phyloP scores from a whole-genome alignment of 1,140 invertebrate species.

The Drosophila arawakana region DNA sequence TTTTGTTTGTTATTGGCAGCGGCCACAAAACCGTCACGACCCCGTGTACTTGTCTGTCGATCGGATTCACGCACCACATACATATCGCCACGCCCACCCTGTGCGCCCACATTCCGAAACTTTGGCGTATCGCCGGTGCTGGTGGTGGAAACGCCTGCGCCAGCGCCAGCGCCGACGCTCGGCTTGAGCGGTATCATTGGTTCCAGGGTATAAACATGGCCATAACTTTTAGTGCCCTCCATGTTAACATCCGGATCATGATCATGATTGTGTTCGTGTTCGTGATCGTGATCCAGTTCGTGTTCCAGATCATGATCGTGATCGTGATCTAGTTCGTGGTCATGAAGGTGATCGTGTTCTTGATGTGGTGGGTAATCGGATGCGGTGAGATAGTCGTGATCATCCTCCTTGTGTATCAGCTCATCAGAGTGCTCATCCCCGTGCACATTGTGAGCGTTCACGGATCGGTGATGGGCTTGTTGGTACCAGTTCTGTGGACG shows the following conservation, averaged over 20 bases:
- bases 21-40: constrained; percentile 66
- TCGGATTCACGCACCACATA: constrained; percentile 66
- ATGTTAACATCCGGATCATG: constrained; percentile 45
- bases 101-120: constrained; percentile 67
- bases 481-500: constrained; percentile 52
- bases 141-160: constrained; percentile 18
- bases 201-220: constrained; percentile 61
- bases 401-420: constrained; percentile 50
- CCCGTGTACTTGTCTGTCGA: constrained; percentile 51
- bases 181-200: constrained; percentile 50
- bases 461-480: constrained; percentile 38
- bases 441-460: constrained; percentile 43
- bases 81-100: constrained; percentile 63
- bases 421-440: constrained; percentile 50
- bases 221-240: constrained; percentile 41
- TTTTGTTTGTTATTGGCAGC: constrained; percentile 71
- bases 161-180: constrained; percentile 30
- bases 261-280: constrained; percentile 35
- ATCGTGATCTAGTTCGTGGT: constrained; percentile 26
- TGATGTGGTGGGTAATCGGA: constrained; percentile 58
- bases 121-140: constrained; percentile 54
- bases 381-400: constrained; percentile 47
- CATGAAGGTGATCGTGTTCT: constrained; percentile 26
- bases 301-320: constrained; percentile 33
- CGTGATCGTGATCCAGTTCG: constrained; percentile 36